Evolutionary conservation across 2,113 vertebrate species (phyloP).

Genomic region (Sterrhoptilus dennistouni): DNA sequence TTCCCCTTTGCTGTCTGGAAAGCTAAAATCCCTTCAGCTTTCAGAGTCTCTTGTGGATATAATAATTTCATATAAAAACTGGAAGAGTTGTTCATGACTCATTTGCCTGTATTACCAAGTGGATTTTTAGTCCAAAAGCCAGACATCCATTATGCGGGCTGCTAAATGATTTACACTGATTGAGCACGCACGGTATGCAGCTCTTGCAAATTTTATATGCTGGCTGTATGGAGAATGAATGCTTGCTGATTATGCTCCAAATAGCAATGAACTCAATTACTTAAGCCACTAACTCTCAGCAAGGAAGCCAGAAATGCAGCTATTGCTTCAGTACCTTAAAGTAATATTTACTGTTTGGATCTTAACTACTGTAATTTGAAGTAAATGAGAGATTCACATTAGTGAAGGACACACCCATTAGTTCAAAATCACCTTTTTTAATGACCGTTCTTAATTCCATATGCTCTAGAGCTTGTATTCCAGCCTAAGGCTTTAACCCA

Average conservation of each 20-base stretch:
- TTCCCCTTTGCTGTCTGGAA: not conserved
- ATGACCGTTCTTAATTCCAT: not conserved
- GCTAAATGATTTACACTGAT: slow-evolving; percentile 50
- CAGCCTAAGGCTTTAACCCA: not conserved
- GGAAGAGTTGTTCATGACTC: slow-evolving; percentile 38
- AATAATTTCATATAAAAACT: slow-evolving; percentile 3
- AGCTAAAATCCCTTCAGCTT: slow-evolving; percentile 6
- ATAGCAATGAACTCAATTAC: slow-evolving; percentile 37
- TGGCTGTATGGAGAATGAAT: slow-evolving; percentile 15
- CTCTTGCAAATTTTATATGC: slow-evolving; percentile 53
- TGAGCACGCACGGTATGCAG: not conserved
- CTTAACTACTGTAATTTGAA: not conserved
- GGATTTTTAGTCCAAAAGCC: slow-evolving; percentile 23
- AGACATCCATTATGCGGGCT: slow-evolving; percentile 9
- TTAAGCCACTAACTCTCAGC: slow-evolving; percentile 5
- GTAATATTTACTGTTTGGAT: not conserved
- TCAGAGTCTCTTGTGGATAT: slow-evolving; percentile 3
- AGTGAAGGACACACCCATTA: not conserved
- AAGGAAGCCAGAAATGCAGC: slow-evolving; percentile 17
- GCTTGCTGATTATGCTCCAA: slow-evolving; percentile 47
- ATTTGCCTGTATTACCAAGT: slow-evolving; percentile 24
- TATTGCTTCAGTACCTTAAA: not conserved
- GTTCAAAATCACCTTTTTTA: not conserved
- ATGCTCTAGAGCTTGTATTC: not conserved
- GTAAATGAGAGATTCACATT: not conserved